Conservation (phyloP, 2,113 vertebrate species). For the Dolichallabes microphthalmus region DNA sequence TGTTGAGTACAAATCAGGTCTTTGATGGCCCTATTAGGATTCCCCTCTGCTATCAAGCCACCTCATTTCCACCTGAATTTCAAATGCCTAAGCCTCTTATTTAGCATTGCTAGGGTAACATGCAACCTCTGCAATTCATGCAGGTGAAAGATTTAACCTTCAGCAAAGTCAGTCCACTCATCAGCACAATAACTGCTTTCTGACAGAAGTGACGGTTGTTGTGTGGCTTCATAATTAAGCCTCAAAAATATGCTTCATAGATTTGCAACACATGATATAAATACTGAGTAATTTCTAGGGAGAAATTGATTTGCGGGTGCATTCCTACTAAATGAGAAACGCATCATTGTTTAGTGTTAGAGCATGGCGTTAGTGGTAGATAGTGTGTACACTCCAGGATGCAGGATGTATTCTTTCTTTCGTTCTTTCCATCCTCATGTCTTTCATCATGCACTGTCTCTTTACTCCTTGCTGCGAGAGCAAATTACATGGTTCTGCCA, state of each 20-base stretch:
- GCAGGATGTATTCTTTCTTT: constrained; percentile 15
- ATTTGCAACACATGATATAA: background rate
- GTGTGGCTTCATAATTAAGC: constrained; percentile 20
- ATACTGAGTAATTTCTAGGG: background rate
- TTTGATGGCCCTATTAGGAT: constrained; percentile 97
- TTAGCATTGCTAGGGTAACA: constrained; percentile 84
- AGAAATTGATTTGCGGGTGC: background rate
- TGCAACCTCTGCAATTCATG: constrained; percentile 75
- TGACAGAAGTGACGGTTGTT: background rate
- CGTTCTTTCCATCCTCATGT: constrained; percentile 35
- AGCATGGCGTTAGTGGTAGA: background rate
- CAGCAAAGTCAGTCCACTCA: constrained; percentile 40
- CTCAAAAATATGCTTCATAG: background rate
- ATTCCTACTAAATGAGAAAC: background rate
- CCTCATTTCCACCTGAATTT: constrained; percentile 94
- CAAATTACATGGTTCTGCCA: constrained; percentile 90
- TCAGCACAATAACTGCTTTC: constrained; percentile 29
- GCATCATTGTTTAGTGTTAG: background rate
- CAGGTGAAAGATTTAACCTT: constrained; percentile 68
- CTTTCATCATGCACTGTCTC: constrained; percentile 39
- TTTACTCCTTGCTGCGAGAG: constrained; percentile 52
- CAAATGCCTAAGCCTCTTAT: constrained; percentile 86
- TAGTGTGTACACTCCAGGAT: background rate
- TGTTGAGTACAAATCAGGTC: constrained; percentile 92
- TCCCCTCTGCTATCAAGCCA: constrained; percentile 86